Conservation (phyloP, 2,797 vertebrate species). For the Acanthiza pusilla region DNA sequence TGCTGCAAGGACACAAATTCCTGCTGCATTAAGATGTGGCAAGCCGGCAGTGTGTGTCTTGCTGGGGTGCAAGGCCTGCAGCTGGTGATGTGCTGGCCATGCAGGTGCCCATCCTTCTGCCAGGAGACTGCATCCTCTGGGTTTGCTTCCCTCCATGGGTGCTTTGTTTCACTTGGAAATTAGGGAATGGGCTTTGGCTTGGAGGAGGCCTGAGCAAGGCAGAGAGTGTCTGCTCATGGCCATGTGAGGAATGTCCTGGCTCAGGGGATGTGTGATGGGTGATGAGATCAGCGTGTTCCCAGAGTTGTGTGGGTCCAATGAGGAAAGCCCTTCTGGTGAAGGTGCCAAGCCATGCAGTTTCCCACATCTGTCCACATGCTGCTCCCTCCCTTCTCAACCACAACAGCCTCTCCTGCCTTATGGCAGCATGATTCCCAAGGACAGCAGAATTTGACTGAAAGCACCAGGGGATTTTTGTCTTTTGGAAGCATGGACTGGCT, state of each 20-base stretch:
- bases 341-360: neutral
- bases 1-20: neutral
- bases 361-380: neutral
- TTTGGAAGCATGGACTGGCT: too few relatives aligned
- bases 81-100: too few relatives aligned
- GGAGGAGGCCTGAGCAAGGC: neutral
- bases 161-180: too few relatives aligned
- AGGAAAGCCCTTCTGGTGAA: too few relatives aligned
- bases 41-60: neutral
- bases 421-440: neutral
- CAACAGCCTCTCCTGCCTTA: neutral
- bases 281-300: neutral
- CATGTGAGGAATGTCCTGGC: neutral
- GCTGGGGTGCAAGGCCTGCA: neutral
- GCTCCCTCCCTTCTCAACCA: neutral
- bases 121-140: neutral
- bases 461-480: neutral
- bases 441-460: neutral
- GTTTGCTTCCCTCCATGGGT: neutral
- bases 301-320: accelerated
- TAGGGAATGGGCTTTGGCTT: neutral
- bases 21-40: accelerated
- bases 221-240: accelerated
- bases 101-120: neutral
- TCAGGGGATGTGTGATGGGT: neutral